Percentiles rank a stretch among this genome's conserved stretches.
Evolutionary conservation across 2,797 vertebrate species (phyloP).

Genomic region (Bucorvus abyssinicus): DNA sequence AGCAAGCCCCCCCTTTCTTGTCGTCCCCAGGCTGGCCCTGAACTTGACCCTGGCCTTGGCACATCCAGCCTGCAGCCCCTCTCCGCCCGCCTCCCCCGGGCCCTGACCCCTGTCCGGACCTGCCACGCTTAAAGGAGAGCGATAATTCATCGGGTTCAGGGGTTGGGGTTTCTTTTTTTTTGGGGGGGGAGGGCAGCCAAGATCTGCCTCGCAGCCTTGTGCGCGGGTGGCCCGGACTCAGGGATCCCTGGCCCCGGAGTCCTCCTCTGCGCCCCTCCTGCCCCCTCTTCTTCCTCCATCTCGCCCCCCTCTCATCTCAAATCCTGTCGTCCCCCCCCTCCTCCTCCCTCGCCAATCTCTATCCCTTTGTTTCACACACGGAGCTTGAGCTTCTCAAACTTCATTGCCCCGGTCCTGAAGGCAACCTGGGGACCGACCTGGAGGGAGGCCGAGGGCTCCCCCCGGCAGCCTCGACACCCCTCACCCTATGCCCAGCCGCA

Average conservation of each 20-base stretch:
- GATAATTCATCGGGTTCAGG: not conserved
- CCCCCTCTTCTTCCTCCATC: not conserved
- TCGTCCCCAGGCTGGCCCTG: conserved; percentile 57
- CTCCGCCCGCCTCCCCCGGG: conserved; percentile 19
- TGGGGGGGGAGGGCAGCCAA: not conserved
- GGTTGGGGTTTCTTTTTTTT: not conserved
- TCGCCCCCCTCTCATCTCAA: not conserved
- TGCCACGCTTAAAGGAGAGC: not conserved
- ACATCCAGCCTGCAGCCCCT: not conserved
- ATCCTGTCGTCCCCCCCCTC: too few species aligned
- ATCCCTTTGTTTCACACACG: not conserved
- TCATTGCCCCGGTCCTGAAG: not conserved
- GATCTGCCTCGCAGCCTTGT: not conserved
- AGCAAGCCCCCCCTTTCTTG: not conserved
- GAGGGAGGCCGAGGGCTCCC: not conserved
- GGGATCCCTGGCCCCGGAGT: not conserved
- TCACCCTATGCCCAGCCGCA: not conserved
- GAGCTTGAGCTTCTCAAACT: not conserved
- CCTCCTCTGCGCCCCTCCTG: not conserved
- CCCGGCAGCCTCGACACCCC: too few species aligned
- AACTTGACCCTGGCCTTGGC: conserved; percentile 84
- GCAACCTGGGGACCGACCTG: not conserved
- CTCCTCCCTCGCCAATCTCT: not conserved
- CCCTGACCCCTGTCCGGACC: conserved; percentile 39
- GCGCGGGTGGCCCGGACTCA: not conserved